Base-by-base conservation (phyloP, 1,140 invertebrate species). In the Drosophila pseudoananassae region DNA sequence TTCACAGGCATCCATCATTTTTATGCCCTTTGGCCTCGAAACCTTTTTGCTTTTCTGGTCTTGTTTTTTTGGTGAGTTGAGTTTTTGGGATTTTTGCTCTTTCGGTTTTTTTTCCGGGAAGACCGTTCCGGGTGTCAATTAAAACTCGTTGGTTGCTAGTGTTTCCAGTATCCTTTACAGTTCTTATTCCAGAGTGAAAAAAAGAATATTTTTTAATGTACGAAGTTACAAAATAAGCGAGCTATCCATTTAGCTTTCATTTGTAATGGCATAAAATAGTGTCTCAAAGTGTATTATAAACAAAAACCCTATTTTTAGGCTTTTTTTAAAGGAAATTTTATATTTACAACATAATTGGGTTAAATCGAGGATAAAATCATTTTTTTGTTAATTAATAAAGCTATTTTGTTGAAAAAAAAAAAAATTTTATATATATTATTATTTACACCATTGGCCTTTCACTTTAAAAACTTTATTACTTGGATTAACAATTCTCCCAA, bases 1-100 rank as follows among this genome's bases (percentile, higher is more conserved):
- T 87, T 90, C 69, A 53, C 76, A 63, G 72, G 75, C 87, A 87
- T 87, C 74, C 78, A 87, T 87, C 81, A 87, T 82, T 78, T 90
- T 82, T 82, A 81, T 81, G 74, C 68, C 64, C 43, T 63, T 63
- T 59, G 53, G 45, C 51, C 29, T 45, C 43, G 14, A 33, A 45
- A 40, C 36, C 25, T 20, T 33, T 8, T 64, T 43, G 38, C 27
- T n/a, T 17, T 17, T 54, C 53, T 61, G 23, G 49, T n/a, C 10
- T 52, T 53, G 14, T 36, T 43, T 31, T 53, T 53, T 51, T 60
- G 33, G 25, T 50, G 31, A 9, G 40, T 20, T 20, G 15, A 23
- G 43, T 46, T 29, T 51, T 20, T 38, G 27, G 47, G 45, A 31
- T 23, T 38, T 45, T 31, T 8, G 38, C 23, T 25, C 10, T 64